phyloP scores from a whole-genome alignment of 2,797 vertebrate genomes.

The Myotis findleyi region DNA sequence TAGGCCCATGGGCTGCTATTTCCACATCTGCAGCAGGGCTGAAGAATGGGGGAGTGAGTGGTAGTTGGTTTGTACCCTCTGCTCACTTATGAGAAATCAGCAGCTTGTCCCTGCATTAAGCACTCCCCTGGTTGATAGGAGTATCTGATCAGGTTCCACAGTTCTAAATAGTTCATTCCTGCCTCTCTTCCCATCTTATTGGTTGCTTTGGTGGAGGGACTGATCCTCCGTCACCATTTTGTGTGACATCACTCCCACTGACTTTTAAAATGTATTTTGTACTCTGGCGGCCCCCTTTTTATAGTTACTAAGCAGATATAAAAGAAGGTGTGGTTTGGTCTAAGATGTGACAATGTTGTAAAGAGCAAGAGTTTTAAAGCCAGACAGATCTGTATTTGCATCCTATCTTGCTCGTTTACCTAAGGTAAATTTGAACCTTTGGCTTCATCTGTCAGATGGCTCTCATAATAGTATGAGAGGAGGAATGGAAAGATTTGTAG shows the following conservation, averaged over 20 bases:
- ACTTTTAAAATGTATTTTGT: conserved; percentile 16
- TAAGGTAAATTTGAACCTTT: neutral
- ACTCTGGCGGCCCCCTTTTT: neutral
- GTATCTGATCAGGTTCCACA: neutral
- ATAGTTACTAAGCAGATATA: neutral
- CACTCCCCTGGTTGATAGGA: neutral
- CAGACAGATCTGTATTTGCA: neutral
- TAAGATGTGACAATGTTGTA: neutral
- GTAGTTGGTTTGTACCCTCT: neutral
- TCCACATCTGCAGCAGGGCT: neutral
- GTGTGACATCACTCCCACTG: neutral
- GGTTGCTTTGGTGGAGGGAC: neutral
- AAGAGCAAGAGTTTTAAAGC: neutral
- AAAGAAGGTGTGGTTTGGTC: neutral
- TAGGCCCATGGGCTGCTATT: neutral
- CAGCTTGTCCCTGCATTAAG: neutral
- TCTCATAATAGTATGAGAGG: neutral
- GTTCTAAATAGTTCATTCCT: neutral
- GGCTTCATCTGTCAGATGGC: neutral
- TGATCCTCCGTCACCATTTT: neutral
- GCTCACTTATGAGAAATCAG: neutral
- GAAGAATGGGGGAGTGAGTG: neutral
- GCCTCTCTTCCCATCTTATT: neutral
- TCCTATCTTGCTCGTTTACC: neutral
- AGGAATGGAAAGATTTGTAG: neutral